Evolutionary conservation across 2,888 invertebrate species (phyloP).

Genomic region (Acanthopleura granulata): DNA sequence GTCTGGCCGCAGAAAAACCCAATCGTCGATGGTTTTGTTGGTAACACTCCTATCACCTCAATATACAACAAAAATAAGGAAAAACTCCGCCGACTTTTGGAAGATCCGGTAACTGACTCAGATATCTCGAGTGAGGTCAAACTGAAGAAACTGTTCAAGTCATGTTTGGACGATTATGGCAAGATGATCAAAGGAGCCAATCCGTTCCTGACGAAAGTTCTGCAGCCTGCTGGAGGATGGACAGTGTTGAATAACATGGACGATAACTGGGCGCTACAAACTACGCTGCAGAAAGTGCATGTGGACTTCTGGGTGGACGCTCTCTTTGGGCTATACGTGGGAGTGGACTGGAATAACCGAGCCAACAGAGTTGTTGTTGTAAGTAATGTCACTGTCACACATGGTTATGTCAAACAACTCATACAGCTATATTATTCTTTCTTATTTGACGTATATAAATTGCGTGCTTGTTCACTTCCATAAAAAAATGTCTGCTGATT

Average conservation of each 20-base stretch:
- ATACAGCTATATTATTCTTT: no score
- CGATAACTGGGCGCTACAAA: conserved; percentile 37
- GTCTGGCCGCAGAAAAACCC: conserved; percentile 14
- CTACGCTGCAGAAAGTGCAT: conserved; percentile 42
- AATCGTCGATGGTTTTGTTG: neutral
- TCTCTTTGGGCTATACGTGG: conserved; percentile 35
- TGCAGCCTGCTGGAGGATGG: neutral
- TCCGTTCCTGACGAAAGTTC: conserved; percentile 7
- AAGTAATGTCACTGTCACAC: neutral
- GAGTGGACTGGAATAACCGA: neutral
- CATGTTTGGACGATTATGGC: conserved; percentile 14
- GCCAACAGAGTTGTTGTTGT: conserved; percentile 8
- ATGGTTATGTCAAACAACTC: neutral
- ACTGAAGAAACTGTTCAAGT: conserved; percentile 17
- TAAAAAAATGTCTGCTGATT: no score
- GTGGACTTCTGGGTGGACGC: conserved; percentile 56
- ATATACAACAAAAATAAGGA: conserved; percentile 9
- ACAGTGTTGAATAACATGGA: conserved; percentile 31
- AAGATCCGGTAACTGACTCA: neutral
- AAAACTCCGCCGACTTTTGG: neutral
- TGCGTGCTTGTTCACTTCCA: no score
- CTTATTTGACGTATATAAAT: no score
- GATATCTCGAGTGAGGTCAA: neutral
- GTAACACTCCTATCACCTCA: neutral
- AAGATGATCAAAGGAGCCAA: conserved; percentile 8